Evolutionary conservation across 92 coral and sea anemone genomes (phyloP), one percentile per base, ranked within the genome.

Genomic region (Heteractis magnifica): DNA sequence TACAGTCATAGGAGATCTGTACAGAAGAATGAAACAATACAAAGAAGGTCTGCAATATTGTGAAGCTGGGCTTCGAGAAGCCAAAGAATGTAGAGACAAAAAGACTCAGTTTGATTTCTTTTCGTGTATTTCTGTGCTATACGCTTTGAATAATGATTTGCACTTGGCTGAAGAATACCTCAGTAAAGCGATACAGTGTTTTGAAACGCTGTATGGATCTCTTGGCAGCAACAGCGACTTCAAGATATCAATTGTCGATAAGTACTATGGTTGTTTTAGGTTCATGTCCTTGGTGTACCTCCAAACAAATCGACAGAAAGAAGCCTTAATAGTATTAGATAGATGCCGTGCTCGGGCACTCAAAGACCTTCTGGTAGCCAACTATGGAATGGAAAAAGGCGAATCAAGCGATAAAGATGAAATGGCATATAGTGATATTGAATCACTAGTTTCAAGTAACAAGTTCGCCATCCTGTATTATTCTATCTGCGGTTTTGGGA

Each of bases 161-260:
- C 2, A 48, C 21, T 75, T 48, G n/a, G 78, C 78, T 6, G 78
- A 48, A 18, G 12, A 75, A 0, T 75, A 49, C 52, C 19, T 75
- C 0, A 8, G 0, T 26, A 21, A 75, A 18, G 78, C 78, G 3
- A 75, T 75, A 48, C 78, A 50, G 56, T 75, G 78, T 51, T 75
- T 75, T 75, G 56, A 75, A 18, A 75, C 53, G 53, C 10, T 4
- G 13, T 75, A 44, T 51, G 20, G 6, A 48, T 75, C 78, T 51
- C 58, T 75, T 75, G 78, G 78, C 12, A 2, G 26, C 78, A 8
- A 26, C 19, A 56, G 49, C 9, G 56, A 75, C 52, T 48, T 75
- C 55, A 75, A 75, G 56, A 26, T 75, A 49, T 75, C 78, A 16
- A 75, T 75, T 48, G 19, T 16, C 49, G 78, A 75, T 51, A 75